A percentile compares a stretch with the other conserved stretches of the same genome.
Conservation (phyloP, 1,140 invertebrate species). For the Lepidostoma basale region DNA sequence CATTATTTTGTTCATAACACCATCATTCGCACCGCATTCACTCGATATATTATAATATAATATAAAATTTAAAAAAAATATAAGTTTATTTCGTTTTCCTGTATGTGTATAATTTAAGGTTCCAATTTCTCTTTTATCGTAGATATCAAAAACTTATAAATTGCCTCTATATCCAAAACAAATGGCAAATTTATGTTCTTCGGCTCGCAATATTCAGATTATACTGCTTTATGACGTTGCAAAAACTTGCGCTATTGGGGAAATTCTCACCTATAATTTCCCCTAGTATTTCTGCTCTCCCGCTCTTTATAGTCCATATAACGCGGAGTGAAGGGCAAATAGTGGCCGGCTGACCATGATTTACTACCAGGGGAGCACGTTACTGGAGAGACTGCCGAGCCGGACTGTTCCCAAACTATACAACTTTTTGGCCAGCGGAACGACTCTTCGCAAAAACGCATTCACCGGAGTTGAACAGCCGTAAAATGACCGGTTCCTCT, state of each 20-base stretch:
- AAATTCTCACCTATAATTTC: conserved; percentile 23
- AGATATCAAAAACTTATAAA: no score
- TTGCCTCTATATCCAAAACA: no score
- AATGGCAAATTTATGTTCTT: not conserved
- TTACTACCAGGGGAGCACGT: conserved; percentile 15
- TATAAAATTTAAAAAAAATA: no score
- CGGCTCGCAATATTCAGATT: conserved; percentile 4
- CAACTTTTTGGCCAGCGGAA: not conserved
- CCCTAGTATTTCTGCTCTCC: conserved; percentile 13
- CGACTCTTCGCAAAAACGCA: not conserved
- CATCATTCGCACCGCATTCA: no score
- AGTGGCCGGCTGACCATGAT: conserved; percentile 16
- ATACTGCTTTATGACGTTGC: conserved; percentile 16
- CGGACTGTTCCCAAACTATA: not conserved
- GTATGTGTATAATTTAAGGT: no score
- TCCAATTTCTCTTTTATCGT: no score
- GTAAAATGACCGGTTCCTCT: no score
- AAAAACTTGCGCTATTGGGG: conserved; percentile 10
- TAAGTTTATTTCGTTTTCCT: no score
- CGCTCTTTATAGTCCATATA: conserved; percentile 24
- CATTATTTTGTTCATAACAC: no score
- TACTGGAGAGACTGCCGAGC: not conserved
- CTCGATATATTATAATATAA: no score
- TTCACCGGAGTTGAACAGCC: no score
- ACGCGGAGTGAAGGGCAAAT: conserved; percentile 19